These are phyloP conservation scores for Phenganax subtilis DNA, from an alignment of 92 coral and sea anemone species.

Conservation along the genomic window DNA sequence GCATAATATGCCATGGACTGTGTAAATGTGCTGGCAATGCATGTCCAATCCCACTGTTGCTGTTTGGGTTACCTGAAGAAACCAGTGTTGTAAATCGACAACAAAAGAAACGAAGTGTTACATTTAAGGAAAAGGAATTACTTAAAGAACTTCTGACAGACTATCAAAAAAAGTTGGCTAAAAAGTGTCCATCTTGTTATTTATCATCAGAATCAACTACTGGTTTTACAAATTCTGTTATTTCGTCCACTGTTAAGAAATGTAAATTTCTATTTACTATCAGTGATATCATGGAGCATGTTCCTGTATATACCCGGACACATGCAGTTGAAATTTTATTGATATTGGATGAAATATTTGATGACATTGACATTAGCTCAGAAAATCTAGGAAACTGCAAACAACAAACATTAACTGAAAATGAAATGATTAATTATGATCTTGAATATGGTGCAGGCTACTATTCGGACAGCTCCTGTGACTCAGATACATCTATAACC, in stretches of 20 bases:
- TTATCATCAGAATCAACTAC: constrained; percentile 44
- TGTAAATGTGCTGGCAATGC: constrained; percentile 35
- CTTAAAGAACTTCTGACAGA: constrained; percentile 38
- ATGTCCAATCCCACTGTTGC: constrained; percentile 16
- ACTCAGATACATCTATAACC: constrained; percentile 24
- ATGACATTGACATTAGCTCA: constrained; percentile 37
- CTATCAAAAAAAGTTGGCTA: constrained; percentile 25
- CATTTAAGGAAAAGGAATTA: constrained; percentile 18
- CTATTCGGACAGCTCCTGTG: constrained; percentile 16
- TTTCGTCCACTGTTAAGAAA: constrained; percentile 42
- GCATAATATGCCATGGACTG: constrained; percentile 41
- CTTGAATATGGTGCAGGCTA: constrained; percentile 39
- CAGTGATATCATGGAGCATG: constrained; percentile 30
- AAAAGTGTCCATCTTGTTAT: constrained; percentile 22
- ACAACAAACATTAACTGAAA: constrained; percentile 2
- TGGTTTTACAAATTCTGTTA: constrained; percentile 41
- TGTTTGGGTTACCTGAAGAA: constrained; percentile 17
- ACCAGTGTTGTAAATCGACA: constrained; percentile 9
- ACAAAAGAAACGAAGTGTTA: neutral
- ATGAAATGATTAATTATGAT: constrained; percentile 16
- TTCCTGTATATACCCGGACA: constrained; percentile 43
- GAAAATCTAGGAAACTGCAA: neutral
- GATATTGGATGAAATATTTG: constrained; percentile 50
- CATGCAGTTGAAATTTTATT: constrained; percentile 55
- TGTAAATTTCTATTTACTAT: constrained; percentile 47